Conservation (phyloP, 2,797 vertebrate species). For the Cirrhinus molitorella region DNA sequence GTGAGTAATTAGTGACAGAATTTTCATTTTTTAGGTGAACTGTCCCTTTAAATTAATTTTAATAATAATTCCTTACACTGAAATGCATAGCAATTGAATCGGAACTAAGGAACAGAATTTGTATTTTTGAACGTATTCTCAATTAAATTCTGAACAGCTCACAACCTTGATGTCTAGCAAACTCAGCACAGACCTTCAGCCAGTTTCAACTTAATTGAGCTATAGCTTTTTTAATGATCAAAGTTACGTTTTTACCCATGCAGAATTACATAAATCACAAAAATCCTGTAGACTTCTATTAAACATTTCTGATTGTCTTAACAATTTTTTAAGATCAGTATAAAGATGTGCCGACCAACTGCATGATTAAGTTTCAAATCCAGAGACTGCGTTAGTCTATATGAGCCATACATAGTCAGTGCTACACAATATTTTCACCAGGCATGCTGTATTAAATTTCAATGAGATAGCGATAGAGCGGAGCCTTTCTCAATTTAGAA, state of each 20-base stretch:
- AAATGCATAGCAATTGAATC: not conserved
- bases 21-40: too few relatives aligned
- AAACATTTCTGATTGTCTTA: not conserved
- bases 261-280: not conserved
- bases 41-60: not conserved
- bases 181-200: not conserved
- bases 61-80: not conserved
- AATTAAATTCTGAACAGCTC: not conserved
- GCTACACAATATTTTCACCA: constrained; percentile 17
- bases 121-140: not conserved
- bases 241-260: not conserved
- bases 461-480: not conserved
- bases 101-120: not conserved
- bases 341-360: not conserved
- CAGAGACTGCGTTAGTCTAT: not conserved
- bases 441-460: constrained; percentile 16
- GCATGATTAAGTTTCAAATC: not conserved
- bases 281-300: not conserved
- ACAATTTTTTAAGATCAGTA: too few relatives aligned
- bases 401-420: constrained; percentile 5
- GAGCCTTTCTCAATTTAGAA: constrained; percentile 32
- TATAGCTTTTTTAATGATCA: not conserved
- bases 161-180: not conserved
- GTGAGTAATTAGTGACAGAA: too few relatives aligned
- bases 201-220: not conserved